Conservation (phyloP, 2,888 invertebrate genomes). For the Creontiades dilutus region DNA sequence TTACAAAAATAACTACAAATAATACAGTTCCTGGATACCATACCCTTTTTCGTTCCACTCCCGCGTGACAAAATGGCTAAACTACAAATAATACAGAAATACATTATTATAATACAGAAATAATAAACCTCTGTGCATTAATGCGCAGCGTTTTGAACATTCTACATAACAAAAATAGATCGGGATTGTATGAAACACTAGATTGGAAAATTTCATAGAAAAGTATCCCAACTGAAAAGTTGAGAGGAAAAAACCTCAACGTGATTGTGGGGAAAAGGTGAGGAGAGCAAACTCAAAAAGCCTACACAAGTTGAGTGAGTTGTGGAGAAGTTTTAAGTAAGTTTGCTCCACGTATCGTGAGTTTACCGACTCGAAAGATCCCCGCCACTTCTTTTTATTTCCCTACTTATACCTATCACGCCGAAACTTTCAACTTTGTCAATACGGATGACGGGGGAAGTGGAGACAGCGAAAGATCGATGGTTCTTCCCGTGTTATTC, state of each 20-base stretch:
- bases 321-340: not conserved
- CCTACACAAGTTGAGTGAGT: not conserved
- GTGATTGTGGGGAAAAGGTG: not conserved
- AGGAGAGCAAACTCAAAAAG: not conserved
- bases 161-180: no score
- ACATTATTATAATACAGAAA: no score
- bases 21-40: no score
- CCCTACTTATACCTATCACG: slow-evolving; percentile 20
- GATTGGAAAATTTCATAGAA: no score
- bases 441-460: not conserved
- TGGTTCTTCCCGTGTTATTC: slow-evolving; percentile 25
- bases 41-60: no score
- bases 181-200: no score
- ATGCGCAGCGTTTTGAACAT: no score
- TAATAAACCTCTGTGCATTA: no score
- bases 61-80: no score
- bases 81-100: no score
- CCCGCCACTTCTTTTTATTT: slow-evolving; percentile 13
- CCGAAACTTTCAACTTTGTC: slow-evolving; percentile 7
- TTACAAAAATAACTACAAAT: no score
- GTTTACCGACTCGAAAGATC: slow-evolving; percentile 8
- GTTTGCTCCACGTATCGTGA: not conserved
- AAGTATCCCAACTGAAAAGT: no score
- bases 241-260: not conserved
- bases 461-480: not conserved